These are phyloP conservation scores for Steatocranus sp. DNA, from an alignment of 2,797 vertebrate genomes.

Conservation along the genomic window DNA sequence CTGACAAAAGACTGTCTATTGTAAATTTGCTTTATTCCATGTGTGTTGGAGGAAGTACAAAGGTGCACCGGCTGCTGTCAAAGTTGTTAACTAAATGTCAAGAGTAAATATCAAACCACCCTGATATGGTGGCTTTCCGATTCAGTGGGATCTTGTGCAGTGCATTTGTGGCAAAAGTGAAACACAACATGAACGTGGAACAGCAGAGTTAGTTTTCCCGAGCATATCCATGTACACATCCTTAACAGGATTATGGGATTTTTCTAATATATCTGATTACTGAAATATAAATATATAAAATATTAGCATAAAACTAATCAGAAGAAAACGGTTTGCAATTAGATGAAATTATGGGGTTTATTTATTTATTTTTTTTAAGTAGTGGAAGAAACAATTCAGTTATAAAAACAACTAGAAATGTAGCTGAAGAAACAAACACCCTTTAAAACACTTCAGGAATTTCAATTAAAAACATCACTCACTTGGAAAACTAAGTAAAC, in stretches of 20 bases:
- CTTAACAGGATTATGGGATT: fast-evolving
- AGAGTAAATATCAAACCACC: neutral
- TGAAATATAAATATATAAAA: neutral
- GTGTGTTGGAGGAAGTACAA: neutral
- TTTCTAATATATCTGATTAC: fast-evolving
- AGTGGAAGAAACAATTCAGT: neutral
- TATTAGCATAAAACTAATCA: neutral
- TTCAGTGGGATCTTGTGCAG: neutral
- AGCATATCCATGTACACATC: neutral
- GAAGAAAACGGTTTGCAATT: fast-evolving
- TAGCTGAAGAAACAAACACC: neutral
- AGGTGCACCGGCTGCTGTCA: neutral
- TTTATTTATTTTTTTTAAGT: neutral
- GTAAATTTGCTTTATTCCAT: neutral
- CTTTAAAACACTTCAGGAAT: fast-evolving
- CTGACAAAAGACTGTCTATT: neutral
- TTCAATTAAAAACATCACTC: neutral
- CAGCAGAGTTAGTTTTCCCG: neutral
- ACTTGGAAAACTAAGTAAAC: neutral
- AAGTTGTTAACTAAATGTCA: neutral
- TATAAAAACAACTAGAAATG: neutral
- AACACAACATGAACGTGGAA: neutral
- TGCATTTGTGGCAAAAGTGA: neutral
- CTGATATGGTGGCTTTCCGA: neutral
- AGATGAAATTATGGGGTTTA: neutral